phyloP scores from a whole-genome alignment of 2,888 invertebrate genomes.

The Orchesella flavescens region DNA sequence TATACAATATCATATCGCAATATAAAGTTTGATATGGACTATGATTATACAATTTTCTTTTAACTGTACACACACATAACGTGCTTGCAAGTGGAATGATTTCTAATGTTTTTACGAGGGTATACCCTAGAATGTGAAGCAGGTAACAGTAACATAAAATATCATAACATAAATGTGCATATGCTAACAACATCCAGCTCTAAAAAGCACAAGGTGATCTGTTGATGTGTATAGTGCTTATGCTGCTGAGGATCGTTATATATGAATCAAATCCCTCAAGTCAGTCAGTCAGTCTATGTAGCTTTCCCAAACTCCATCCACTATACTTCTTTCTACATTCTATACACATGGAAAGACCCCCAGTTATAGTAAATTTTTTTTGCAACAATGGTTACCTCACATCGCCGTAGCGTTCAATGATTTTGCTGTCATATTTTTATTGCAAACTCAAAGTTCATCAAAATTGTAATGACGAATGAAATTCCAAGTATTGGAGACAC shows the following conservation, averaged over 20 bases:
- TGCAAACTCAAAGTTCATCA: too few species aligned
- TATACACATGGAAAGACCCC: too few species aligned
- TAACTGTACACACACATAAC: slow-evolving; percentile 14
- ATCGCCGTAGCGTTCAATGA: background rate
- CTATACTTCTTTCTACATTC: too few species aligned
- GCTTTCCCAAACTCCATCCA: too few species aligned
- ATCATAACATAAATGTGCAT: slow-evolving; percentile 14
- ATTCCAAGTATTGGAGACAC: too few species aligned
- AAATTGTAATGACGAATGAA: too few species aligned
- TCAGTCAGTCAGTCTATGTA: too few species aligned
- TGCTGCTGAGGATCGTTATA: too few species aligned
- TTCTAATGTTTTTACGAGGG: background rate
- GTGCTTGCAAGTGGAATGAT: background rate
- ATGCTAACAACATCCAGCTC: background rate
- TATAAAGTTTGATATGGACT: background rate
- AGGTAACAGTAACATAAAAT: background rate
- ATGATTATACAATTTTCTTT: background rate
- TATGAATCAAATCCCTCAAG: too few species aligned
- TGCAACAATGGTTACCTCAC: slow-evolving; percentile 33
- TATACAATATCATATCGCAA: background rate
- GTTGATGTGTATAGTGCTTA: background rate
- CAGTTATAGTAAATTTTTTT: slow-evolving; percentile 8
- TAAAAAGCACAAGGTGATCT: too few species aligned
- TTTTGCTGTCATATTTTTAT: slow-evolving; percentile 2
- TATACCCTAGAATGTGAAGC: background rate